phyloP scores from a whole-genome alignment of 2,888 invertebrate species.

The Nysson spinosus region DNA sequence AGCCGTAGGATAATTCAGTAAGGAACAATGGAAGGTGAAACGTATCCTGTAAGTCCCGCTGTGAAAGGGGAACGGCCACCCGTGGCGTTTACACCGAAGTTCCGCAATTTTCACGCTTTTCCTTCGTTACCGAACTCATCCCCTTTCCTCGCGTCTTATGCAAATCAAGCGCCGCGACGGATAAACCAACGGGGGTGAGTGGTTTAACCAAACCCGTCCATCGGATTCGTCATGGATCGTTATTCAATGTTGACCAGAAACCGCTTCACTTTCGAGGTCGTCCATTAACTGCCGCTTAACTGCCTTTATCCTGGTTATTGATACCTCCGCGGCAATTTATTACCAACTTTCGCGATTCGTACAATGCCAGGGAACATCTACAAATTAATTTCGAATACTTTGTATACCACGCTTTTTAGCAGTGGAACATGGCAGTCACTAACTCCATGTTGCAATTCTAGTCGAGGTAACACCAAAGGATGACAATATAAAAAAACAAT shows the following conservation, averaged over 20 bases:
- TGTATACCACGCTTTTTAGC: no score
- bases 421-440: no score
- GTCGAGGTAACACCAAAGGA: no score
- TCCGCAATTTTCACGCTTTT: slow-evolving; percentile 64
- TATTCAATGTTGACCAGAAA: slow-evolving; percentile 51
- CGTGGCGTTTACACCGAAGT: slow-evolving; percentile 48
- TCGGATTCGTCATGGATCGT: slow-evolving; percentile 65
- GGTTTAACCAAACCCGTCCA: slow-evolving; percentile 44
- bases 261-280: slow-evolving; percentile 22
- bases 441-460: no score
- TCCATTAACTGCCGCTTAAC: slow-evolving; percentile 42
- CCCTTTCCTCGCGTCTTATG: slow-evolving; percentile 39
- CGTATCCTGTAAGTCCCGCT: slow-evolving; percentile 23
- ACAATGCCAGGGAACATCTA: no score
- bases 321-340: slow-evolving; percentile 48
- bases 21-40: slow-evolving; percentile 49
- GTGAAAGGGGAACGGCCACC: slow-evolving; percentile 46
- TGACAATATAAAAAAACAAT: no score
- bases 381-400: no score
- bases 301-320: slow-evolving; percentile 33
- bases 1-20: slow-evolving; percentile 33
- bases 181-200: slow-evolving; percentile 29
- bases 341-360: no score
- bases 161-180: slow-evolving; percentile 47
- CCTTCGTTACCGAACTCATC: slow-evolving; percentile 17